phyloP scores from a whole-genome alignment of 2,797 vertebrate genomes.

The Fistularia commersonii region DNA sequence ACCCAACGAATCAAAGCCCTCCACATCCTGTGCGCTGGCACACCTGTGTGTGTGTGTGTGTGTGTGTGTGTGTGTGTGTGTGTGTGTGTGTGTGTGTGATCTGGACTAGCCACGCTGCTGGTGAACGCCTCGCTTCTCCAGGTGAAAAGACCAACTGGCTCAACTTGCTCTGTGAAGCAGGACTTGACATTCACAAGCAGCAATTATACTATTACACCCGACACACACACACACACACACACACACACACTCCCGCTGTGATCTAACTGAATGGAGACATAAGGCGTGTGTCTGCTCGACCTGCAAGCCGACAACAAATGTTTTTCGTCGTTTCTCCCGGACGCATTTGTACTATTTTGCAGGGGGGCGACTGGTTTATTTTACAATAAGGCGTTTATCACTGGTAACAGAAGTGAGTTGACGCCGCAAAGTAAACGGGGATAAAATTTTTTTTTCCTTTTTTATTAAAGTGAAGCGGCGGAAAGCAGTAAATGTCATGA shows the following conservation, averaged over 20 bases:
- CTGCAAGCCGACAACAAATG: too few species aligned
- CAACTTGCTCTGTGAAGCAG: slow-evolving; percentile 43
- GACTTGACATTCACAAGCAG: slow-evolving; percentile 24
- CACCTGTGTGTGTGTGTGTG: background rate
- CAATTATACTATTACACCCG: background rate
- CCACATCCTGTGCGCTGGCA: slow-evolving; percentile 4
- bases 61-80: slow-evolving; percentile 11
- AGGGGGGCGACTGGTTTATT: too few species aligned
- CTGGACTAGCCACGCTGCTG: slow-evolving; percentile 2
- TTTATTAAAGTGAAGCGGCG: too few species aligned
- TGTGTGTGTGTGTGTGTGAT: slow-evolving; percentile 9
- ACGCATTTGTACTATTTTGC: too few species aligned
- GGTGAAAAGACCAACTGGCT: slow-evolving; percentile 42
- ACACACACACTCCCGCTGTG: background rate
- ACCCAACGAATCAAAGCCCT: slow-evolving; percentile 17
- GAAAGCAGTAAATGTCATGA: too few species aligned
- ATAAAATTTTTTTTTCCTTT: too few species aligned
- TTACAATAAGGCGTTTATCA: too few species aligned
- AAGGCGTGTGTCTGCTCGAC: too few species aligned
- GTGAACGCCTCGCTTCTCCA: slow-evolving; percentile 19
- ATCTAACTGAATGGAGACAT: background rate
- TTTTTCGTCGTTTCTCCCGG: too few species aligned
- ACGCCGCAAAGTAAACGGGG: too few species aligned
- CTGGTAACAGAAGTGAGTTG: too few species aligned
- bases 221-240: slow-evolving; percentile 8